Evolutionary conservation across 2,888 invertebrate species (phyloP).

Genomic region (Limenitis arthemis): DNA sequence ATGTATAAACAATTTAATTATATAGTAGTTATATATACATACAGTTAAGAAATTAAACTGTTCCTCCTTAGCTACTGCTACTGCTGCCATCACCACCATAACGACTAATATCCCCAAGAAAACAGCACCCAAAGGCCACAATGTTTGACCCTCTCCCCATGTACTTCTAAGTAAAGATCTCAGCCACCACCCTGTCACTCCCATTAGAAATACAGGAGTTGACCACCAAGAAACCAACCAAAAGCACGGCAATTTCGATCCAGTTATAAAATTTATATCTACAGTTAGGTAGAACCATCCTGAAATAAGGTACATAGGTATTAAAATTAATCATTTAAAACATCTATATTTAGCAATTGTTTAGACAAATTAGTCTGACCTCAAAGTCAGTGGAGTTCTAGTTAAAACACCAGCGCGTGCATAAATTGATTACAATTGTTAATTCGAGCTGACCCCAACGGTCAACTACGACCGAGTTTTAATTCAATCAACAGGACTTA

Average conservation of each 20-base stretch:
- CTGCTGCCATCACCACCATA: constrained; percentile 50
- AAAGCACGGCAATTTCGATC: constrained; percentile 45
- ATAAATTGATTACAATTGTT: constrained; percentile 24
- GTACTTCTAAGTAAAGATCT: constrained; percentile 39
- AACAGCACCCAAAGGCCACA: constrained; percentile 54
- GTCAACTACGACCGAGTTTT: constrained; percentile 21
- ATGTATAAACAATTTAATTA: not conserved
- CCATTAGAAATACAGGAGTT: constrained; percentile 46
- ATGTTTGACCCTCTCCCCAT: constrained; percentile 37
- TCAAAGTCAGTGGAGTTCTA: constrained; percentile 8
- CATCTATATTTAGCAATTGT: not conserved
- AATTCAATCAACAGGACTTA: constrained; percentile 20
- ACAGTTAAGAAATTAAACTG: constrained; percentile 60
- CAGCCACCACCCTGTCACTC: constrained; percentile 60
- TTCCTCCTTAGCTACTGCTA: constrained; percentile 61
- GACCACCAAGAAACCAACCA: constrained; percentile 57
- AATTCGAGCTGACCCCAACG: constrained; percentile 20
- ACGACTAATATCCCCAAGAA: constrained; percentile 45
- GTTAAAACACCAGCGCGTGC: constrained; percentile 13
- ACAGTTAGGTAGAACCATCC: constrained; percentile 55
- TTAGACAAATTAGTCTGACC: constrained; percentile 6
- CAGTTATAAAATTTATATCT: constrained; percentile 60
- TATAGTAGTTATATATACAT: constrained; percentile 24
- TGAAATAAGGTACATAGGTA: constrained; percentile 31
- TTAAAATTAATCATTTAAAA: not conserved